phyloP scores from a whole-genome alignment of 2,113 vertebrate species.

The Mugil cephalus region DNA sequence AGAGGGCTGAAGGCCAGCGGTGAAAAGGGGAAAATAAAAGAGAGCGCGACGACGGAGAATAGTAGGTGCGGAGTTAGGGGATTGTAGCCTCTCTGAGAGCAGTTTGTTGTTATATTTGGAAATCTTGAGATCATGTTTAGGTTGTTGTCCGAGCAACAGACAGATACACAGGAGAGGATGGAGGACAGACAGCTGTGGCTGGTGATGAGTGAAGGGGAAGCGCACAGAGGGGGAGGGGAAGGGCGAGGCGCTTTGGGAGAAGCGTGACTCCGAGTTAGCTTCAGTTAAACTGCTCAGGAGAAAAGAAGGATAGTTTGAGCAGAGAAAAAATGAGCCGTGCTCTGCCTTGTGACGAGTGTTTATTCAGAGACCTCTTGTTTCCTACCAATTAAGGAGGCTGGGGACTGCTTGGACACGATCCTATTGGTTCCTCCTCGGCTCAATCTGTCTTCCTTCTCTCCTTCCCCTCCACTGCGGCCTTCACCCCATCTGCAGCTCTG shows the following conservation, averaged over 20 bases:
- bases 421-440: slow-evolving; percentile 38
- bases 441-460: slow-evolving; percentile 57
- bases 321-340: slow-evolving; percentile 62
- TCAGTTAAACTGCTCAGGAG: slow-evolving; percentile 54
- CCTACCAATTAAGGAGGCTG: slow-evolving; percentile 73
- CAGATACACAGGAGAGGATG: slow-evolving; percentile 63
- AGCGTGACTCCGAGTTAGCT: slow-evolving; percentile 41
- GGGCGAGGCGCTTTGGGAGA: slow-evolving; percentile 36
- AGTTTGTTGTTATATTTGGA: slow-evolving; percentile 74
- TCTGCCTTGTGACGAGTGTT: slow-evolving; percentile 71
- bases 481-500: slow-evolving; percentile 50
- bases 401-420: slow-evolving; percentile 59
- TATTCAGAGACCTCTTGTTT: slow-evolving; percentile 77
- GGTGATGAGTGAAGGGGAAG: slow-evolving; percentile 69
- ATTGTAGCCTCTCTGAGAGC: slow-evolving; percentile 32
- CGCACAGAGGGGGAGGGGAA: slow-evolving; percentile 26
- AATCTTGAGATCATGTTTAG: slow-evolving; percentile 71
- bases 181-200: slow-evolving; percentile 63
- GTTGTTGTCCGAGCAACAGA: slow-evolving; percentile 74
- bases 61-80: slow-evolving; percentile 45
- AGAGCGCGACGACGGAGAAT: slow-evolving; percentile 41
- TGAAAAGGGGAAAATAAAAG: slow-evolving; percentile 9
- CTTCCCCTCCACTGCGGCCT: slow-evolving; percentile 18
- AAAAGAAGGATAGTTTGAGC: slow-evolving; percentile 24
- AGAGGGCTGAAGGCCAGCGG: slow-evolving; percentile 36